Evolutionary conservation across 2,113 vertebrate genomes (phyloP), one percentile per base, ranked within the genome.

Genomic region (Eulemur macaco): DNA sequence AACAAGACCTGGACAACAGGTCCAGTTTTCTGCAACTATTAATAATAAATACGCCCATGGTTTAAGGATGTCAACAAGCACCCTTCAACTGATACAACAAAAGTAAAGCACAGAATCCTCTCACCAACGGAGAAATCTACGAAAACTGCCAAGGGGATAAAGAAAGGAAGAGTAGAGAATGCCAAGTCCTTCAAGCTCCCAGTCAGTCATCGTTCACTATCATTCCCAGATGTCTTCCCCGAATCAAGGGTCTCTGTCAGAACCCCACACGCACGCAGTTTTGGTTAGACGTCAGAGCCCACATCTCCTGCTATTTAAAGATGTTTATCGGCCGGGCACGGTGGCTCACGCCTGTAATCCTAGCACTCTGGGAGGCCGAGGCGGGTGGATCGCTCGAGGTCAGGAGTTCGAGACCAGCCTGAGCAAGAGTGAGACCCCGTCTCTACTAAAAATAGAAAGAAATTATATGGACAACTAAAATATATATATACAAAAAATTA

Each of bases 161-260:
- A 60, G 27, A 42, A 91, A 34, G 86, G 25, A 83, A n/a, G 42
- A 9, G 31, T 3, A 0, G 9, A 12, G 1, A 3, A 69, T 47
- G 73, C 47, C 74, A 63, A 73, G 76, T 20, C 63, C 50, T 34
- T 47, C 8, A 21, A 21, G 17, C 29, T 25, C n/a, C 34, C 27
- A 4, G 12, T 15, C 29, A 21, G 39, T 0, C 56, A 15, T 5
- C 47, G 1, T 13, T 42, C 56, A 4, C 4, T 20, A 1, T 23
- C 39, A 23, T 9, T 5, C 50, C 69, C n/a, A 5, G 73, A 73
- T 4, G 23, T n/a, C 31, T 1, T 37, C 50, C 14, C 1, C 73
- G 78, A 71, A 23, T 1, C 0, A 4, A 23, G 45, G 14, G 21
- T 37, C 17, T 66, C 39, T 6, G 21, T 42, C 15, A 60, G 69